Base-by-base conservation (phyloP, 2,888 invertebrate species). In the Leptopterna dolabrata region DNA sequence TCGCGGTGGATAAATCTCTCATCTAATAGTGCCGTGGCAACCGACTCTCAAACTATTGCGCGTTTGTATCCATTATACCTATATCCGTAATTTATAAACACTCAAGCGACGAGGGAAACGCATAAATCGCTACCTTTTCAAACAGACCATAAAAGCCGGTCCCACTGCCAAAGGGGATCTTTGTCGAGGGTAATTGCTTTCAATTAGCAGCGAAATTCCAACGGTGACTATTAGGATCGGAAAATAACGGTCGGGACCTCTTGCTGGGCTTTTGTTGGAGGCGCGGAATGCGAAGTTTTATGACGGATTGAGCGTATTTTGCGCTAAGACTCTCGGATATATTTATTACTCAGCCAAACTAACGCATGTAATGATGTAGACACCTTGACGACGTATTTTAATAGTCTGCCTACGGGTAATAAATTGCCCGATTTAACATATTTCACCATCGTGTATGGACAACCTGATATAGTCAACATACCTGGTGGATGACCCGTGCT, bases 181-280 rank as follows among this genome's bases (percentile, higher is more conserved):
- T 73, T 73, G 73, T 73, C 73, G 41, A 73, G 29, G 73, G 36
- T 73, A 73, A 73, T 73, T 73, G 73, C 73, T 36, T 73, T 73
- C 73, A 73, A 73, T 73, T 73, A 73, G 73, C 30, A 36, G 73
- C 36, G 14, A 30, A 63, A 63, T 24, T 9, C 63, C n/a, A 36
- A 41, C 36, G 19, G 30, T 30, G 73, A 73, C 73, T 36, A 73
- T 73, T 73, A 73, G 36, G 73, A 73, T 19, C 30, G 73, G 55
- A 73, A 63, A 63, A 73, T 73, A 73, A 41, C 73, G 73, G 63
- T 63, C 24, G 63, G 63, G 63, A 24, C 11, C 24, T n/a, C 51
- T 4, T 9, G 24, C 63, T 63, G 19, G 24, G 63, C 63, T 27
- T 24, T 63, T 63, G 63, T 63, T 7, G 36, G n/a, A 36, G 41